Evolutionary conservation across 1,140 invertebrate genomes (phyloP), one percentile per base, ranked within the genome.

Genomic region (Notospermus geniculatus): DNA sequence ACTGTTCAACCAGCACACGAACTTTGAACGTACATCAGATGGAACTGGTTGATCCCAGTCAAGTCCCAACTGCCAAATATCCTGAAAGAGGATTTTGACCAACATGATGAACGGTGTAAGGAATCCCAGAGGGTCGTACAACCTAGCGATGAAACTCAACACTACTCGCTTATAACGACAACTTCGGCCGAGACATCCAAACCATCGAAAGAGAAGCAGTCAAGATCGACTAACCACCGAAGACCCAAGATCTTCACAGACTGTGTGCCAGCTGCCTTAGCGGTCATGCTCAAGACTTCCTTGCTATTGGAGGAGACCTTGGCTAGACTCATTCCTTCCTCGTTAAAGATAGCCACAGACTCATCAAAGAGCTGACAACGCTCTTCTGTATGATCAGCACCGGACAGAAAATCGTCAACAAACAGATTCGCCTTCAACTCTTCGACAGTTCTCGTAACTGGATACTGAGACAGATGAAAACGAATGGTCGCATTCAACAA

Each of bases 381-480:
- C 61, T 79, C 69, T 59, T 78, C 63, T 19, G 75, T 45, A 1
- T 67, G 70, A 1, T 74, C 32, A 0, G 63, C 65, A 4, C 83
- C 80, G 17, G 71, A 72, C 25, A 82, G 43, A 1, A 80, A 53
- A 68, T 84, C 82, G 63, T 85, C 83, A 11, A 81, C 75, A 64
- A 83, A 85, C 59, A 80, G 81, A 63, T 80, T 74, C 19, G 63
- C 68, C 30, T 30, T 25, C 22, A 80, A 73, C 17, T 71, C 63
- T 32, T 69, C 50, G 46, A 65, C 50, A 30, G 67, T 71, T 54
- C 58, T 17, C 52, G 66, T 2, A 60, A 45, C 19, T 57, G 54
- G 53, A 63, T 60, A 0, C 72, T 67, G n/a, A 77, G 59, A 80
- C 82, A 63, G 59, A 54, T 61, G 57, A 52, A 61, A 22, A 22